Evolutionary conservation across 1,140 invertebrate species (phyloP).

Genomic region (Lordiphosa collinella): DNA sequence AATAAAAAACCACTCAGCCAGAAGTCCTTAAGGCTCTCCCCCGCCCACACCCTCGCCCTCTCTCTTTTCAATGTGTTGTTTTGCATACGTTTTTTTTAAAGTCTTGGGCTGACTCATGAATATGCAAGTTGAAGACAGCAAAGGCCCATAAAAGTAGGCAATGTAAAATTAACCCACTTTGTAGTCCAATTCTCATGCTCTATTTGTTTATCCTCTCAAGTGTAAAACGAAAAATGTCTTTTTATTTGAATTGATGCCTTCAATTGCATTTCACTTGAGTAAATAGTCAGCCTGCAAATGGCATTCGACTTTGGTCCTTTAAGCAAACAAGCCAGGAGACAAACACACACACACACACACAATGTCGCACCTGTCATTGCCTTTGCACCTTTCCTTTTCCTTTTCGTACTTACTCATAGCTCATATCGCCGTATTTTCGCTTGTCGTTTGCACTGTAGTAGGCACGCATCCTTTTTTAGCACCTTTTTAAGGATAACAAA

Average conservation of each 20-base stretch:
- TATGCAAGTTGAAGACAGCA: constrained; percentile 19
- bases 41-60: background rate
- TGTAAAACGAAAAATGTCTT: constrained; percentile 7
- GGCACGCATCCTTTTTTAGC: constrained; percentile 56
- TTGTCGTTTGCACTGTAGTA: constrained; percentile 67
- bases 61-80: background rate
- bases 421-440: constrained; percentile 71
- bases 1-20: constrained; percentile 45
- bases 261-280: constrained; percentile 47
- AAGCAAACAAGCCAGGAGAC: constrained; percentile 50
- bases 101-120: constrained; percentile 25
- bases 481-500: constrained; percentile 24
- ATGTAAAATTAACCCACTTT: background rate
- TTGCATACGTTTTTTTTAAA: background rate
- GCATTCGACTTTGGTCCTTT: constrained; percentile 36
- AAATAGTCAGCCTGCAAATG: constrained; percentile 60
- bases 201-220: background rate
- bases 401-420: constrained; percentile 66
- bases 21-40: constrained; percentile 32
- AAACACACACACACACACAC: no score
- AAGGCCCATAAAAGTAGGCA: constrained; percentile 24
- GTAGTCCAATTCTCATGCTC: background rate
- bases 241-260: constrained; percentile 53
- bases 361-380: constrained; percentile 25
- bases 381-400: background rate